Conservation (phyloP, 2,888 invertebrate genomes). For the Encarsia formosa region DNA sequence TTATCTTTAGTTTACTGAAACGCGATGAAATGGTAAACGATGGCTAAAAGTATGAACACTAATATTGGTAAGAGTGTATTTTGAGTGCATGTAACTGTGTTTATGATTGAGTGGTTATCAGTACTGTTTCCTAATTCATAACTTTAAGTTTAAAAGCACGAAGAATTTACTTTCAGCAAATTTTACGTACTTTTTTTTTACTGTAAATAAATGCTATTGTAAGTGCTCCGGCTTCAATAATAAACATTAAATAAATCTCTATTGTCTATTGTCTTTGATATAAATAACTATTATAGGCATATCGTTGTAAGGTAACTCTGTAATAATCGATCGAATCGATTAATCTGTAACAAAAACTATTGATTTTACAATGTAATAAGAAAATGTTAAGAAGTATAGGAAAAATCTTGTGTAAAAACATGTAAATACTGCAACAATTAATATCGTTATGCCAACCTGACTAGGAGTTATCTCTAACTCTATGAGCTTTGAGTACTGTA, state of each 20-base stretch:
- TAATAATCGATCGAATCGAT: slow-evolving; percentile 28
- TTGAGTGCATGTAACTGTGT: slow-evolving; percentile 14
- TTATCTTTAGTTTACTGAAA: background rate
- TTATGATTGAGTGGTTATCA: slow-evolving; percentile 21
- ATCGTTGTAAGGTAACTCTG: slow-evolving; percentile 47
- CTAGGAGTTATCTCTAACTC: slow-evolving; percentile 41
- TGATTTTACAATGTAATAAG: slow-evolving; percentile 18
- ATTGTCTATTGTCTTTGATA: slow-evolving; percentile 48
- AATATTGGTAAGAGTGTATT: slow-evolving; percentile 15
- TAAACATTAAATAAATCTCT: slow-evolving; percentile 47
- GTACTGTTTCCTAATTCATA: slow-evolving; percentile 34
- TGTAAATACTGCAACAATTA: slow-evolving; percentile 51
- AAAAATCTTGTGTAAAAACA: slow-evolving; percentile 37
- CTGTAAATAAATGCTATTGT: slow-evolving; percentile 28
- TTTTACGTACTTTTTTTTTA: slow-evolving; percentile 11
- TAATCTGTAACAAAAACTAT: slow-evolving; percentile 38
- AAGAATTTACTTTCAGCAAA: slow-evolving; percentile 43
- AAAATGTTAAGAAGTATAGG: slow-evolving; percentile 26
- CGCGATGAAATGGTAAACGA: slow-evolving; percentile 8
- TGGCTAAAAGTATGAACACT: slow-evolving; percentile 3
- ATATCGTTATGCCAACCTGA: slow-evolving; percentile 48
- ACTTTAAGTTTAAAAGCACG: slow-evolving; percentile 23
- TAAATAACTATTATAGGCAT: slow-evolving; percentile 44
- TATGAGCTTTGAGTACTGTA: slow-evolving; percentile 19
- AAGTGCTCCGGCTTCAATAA: slow-evolving; percentile 29